Evolutionary conservation across 2,888 invertebrate species (phyloP), one percentile per base, ranked within the genome.

Genomic region (Arrhopalites spinosus): DNA sequence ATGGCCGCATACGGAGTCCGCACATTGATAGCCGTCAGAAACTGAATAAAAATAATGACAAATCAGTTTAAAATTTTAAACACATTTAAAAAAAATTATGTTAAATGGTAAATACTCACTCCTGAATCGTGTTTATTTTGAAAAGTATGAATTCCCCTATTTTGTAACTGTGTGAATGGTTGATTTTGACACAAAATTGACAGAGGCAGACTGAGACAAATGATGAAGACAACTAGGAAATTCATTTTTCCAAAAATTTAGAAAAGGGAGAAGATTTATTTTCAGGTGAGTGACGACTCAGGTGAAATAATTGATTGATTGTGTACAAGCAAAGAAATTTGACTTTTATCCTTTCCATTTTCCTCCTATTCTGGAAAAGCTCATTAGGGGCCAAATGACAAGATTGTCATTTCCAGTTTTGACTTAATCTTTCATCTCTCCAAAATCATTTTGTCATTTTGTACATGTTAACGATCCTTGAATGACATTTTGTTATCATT

Each of bases 21-120:
- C 23, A 79, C n/a, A 53, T 76, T 78, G 50, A 79, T 78, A 2
- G 76, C 76, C 27, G 79, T 79, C 45, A 79, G 17, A 63, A 75
- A 76, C 79, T 79, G 56, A 13, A 20, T 5, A 63, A 72, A 50
- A 50, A 15, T 11, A 7, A 45, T 45, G 7, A 7, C 45, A n/a
- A n/a, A n/a, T n/a, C n/a, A 7, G 20, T 15, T 43, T 23, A 61
- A 30, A 61, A 36, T 36, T 36, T 36, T 36, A 7, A 7, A 36
- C 36, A 36, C 5, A 36, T 3, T 36, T 36, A 7, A 7, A 36
- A 36, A 36, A 36, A 36, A n/a, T n/a, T n/a, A n/a, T n/a, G n/a
- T n/a, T n/a, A 13, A 47, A 23, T 23, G 8, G 45, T 61, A 25
- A 11, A 7, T 1, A 61, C 77, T 71, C 72, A 77, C 77, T 29